These are phyloP conservation scores for Esox niger DNA, from an alignment of 2,113 vertebrate genomes.

Conservation along the genomic window DNA sequence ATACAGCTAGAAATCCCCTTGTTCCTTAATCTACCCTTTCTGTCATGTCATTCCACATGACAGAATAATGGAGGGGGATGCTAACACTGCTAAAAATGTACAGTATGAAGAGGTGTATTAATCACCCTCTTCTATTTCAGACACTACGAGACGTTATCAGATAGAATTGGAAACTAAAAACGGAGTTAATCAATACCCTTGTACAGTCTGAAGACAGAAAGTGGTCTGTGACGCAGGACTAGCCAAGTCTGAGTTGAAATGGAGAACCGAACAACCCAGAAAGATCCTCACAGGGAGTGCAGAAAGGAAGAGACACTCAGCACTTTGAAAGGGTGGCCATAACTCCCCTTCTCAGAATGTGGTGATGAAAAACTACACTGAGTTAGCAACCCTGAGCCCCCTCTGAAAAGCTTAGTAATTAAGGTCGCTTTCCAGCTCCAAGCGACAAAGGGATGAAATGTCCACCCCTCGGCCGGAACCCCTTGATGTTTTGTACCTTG, in stretches of 20 bases:
- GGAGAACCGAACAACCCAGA: background rate
- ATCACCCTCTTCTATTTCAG: background rate
- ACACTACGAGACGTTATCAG: conserved; percentile 3
- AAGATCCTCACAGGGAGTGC: background rate
- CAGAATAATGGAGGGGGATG: background rate
- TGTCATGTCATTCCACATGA: conserved; percentile 3
- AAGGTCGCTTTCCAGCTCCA: conserved; percentile 47
- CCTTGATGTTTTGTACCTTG: conserved; percentile 51
- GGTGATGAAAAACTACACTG: conserved; percentile 9
- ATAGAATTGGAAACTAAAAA: background rate
- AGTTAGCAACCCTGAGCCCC: conserved; percentile 13
- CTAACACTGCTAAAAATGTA: background rate
- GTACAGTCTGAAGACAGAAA: background rate
- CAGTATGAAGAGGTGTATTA: background rate
- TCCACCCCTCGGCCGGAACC: conserved; percentile 44
- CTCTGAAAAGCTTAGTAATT: conserved; percentile 29
- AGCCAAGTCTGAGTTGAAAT: background rate
- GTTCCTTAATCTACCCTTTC: conserved; percentile 1
- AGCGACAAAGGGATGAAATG: conserved; percentile 49
- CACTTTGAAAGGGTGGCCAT: background rate
- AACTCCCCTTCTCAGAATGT: background rate
- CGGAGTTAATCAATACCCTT: background rate
- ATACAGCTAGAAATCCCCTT: background rate
- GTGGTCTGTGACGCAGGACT: background rate
- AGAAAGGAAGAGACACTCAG: conserved; percentile 7